phyloP scores from a whole-genome alignment of 2,888 invertebrate species.

The Hipparchia sbordonii region DNA sequence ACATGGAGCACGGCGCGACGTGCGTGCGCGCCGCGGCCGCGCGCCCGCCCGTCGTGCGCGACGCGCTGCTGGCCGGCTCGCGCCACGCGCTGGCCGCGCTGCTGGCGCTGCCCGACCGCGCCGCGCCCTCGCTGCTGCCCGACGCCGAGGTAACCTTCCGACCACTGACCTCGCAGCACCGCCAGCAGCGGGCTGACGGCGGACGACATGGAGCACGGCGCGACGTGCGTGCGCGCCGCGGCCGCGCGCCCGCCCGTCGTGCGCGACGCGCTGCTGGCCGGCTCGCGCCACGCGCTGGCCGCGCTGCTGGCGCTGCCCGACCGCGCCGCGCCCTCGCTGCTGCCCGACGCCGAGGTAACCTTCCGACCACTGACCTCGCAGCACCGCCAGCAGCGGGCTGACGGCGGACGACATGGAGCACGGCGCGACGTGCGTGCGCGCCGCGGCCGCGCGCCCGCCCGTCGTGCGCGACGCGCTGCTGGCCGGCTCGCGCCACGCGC shows the following conservation, averaged over 20 bases:
- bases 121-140: conserved; percentile 79
- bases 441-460: conserved; percentile 85
- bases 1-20: conserved; percentile 93
- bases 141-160: conserved; percentile 29
- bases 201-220: conserved; percentile 95
- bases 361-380: too few species aligned
- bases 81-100: conserved; percentile 89
- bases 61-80: conserved; percentile 87
- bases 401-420: conserved; percentile 98
- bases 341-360: conserved; percentile 38
- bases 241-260: conserved; percentile 82
- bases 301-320: conserved; percentile 75
- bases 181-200: conserved; percentile 93
- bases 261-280: conserved; percentile 83
- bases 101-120: conserved; percentile 73
- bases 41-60: conserved; percentile 67
- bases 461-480: conserved; percentile 80
- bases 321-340: conserved; percentile 84
- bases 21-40: conserved; percentile 90
- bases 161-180: too few species aligned
- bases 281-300: conserved; percentile 90
- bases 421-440: conserved; percentile 90
- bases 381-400: conserved; percentile 86
- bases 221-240: conserved; percentile 89
- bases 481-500: conserved; percentile 88